Percentiles rank a stretch among this genome's conserved stretches.
Conservation (phyloP, 1,140 invertebrate genomes). For the Anastrepha obliqua region DNA sequence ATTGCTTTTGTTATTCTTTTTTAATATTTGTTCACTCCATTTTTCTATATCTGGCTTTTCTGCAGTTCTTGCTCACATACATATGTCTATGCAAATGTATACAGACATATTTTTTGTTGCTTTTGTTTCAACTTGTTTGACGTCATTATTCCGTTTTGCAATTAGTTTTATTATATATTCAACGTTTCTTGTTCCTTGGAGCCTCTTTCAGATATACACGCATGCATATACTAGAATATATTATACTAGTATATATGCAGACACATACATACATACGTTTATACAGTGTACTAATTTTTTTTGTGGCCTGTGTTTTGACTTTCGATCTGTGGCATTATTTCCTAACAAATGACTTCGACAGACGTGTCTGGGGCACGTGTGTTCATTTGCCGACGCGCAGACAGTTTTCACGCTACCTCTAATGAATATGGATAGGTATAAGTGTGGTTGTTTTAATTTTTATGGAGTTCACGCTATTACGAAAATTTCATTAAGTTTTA, state of each 20-base stretch:
- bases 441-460: background rate
- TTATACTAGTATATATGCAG: background rate
- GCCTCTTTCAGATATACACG: background rate
- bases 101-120: background rate
- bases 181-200: no score
- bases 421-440: background rate
- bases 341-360: background rate
- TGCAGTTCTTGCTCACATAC: background rate
- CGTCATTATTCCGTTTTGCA: background rate
- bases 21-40: background rate
- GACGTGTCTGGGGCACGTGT: slow-evolving; percentile 34
- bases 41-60: background rate
- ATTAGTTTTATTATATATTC: background rate
- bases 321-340: slow-evolving; percentile 8
- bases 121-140: background rate
- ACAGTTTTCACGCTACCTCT: background rate
- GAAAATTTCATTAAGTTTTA: background rate
- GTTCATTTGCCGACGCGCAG: background rate
- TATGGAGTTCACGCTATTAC: background rate
- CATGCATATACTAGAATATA: background rate
- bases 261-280: background rate
- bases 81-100: no score
- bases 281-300: background rate
- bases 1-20: background rate
- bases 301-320: background rate